These are phyloP conservation scores for Mohoua ochrocephala DNA, from an alignment of 2,113 vertebrate genomes.

Conservation along the genomic window DNA sequence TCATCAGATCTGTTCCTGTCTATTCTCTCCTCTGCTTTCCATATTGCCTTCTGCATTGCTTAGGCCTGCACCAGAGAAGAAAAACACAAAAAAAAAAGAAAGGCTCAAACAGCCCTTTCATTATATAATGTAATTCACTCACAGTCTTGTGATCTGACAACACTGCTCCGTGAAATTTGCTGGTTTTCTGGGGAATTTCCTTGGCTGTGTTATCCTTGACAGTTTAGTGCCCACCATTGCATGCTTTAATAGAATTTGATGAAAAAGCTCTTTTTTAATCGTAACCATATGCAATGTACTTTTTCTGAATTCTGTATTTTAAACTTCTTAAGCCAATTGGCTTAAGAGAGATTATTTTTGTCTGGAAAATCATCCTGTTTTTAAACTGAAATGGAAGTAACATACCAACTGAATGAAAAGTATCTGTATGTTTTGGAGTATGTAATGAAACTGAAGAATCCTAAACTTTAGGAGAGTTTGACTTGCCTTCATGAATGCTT, in stretches of 20 bases:
- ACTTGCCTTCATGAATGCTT: not conserved
- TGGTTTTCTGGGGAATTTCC: not conserved
- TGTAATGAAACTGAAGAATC: not conserved
- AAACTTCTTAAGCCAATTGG: not conserved
- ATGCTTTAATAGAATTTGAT: not conserved
- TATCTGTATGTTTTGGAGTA: not conserved
- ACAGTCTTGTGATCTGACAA: not conserved
- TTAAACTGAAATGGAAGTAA: conserved; percentile 1
- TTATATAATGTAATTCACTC: not conserved
- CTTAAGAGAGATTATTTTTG: not conserved
- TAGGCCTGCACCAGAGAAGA: not conserved
- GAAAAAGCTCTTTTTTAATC: not conserved
- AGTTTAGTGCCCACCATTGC: not conserved
- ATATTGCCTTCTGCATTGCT: not conserved
- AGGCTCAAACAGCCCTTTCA: not conserved
- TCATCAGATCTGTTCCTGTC: not conserved
- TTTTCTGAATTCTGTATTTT: not conserved
- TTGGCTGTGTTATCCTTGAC: not conserved
- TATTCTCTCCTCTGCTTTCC: not conserved
- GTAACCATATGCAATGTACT: not conserved
- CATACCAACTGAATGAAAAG: not conserved
- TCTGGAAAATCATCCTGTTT: not conserved
- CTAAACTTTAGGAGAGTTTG: not conserved
- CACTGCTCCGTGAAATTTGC: not conserved
- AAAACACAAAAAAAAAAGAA: not conserved